phyloP scores from a whole-genome alignment of 2,797 vertebrate genomes.

The Gila robusta region DNA sequence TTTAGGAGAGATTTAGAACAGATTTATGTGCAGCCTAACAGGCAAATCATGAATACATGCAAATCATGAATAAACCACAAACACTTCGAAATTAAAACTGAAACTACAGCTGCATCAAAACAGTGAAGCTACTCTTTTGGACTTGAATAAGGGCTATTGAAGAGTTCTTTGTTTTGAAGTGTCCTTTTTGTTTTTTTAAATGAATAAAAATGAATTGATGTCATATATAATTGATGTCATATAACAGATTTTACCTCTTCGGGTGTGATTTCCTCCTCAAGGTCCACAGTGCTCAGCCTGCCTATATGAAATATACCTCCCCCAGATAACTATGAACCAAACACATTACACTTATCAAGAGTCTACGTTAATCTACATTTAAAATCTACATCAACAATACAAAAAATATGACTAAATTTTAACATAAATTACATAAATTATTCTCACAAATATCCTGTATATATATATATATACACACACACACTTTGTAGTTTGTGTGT shows the following conservation, averaged over 20 bases:
- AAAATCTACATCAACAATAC: neutral
- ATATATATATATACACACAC: too few relatives aligned
- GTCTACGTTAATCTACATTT: conserved; percentile 34
- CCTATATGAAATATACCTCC: conserved; percentile 83
- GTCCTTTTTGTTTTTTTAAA: neutral
- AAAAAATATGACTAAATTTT: neutral
- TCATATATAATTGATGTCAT: neutral
- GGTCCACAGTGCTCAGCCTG: conserved; percentile 92
- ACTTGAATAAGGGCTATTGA: neutral
- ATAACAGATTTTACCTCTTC: conserved; percentile 79
- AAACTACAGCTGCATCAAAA: neutral
- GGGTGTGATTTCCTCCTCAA: conserved; percentile 84
- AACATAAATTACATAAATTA: neutral
- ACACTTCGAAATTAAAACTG: neutral
- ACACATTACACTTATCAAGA: conserved; percentile 62
- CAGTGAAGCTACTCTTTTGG: neutral
- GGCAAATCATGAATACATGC: neutral
- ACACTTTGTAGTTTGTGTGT: too few relatives aligned
- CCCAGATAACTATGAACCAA: conserved; percentile 72
- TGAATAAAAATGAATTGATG: conserved; percentile 36
- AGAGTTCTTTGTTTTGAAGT: neutral
- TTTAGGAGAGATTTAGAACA: neutral
- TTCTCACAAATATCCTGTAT: too few relatives aligned
- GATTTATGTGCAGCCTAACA: neutral
- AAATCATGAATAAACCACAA: neutral